phyloP scores from a whole-genome alignment of 1,140 invertebrate genomes.

The Apocrypta bakeri region DNA sequence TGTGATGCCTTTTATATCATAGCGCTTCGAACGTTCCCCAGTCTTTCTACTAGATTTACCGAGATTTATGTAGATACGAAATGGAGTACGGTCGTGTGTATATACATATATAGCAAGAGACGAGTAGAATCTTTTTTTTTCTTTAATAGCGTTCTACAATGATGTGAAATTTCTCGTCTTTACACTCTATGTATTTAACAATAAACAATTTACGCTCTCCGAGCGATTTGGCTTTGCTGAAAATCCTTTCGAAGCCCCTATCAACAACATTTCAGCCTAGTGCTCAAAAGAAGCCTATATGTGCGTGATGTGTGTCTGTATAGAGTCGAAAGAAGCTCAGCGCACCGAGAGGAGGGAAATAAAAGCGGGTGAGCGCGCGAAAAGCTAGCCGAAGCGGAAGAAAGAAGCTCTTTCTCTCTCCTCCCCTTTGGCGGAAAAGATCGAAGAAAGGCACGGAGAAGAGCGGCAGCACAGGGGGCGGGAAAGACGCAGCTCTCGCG shows the following conservation, averaged over 20 bases:
- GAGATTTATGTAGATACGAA: conserved; percentile 39
- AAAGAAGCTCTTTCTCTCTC: conserved; percentile 33
- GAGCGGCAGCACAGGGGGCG: conserved; percentile 16
- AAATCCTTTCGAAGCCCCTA: not conserved
- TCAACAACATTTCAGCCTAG: conserved; percentile 1
- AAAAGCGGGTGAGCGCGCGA: conserved; percentile 47
- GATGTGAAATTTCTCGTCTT: no score
- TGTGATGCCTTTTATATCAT: conserved; percentile 47
- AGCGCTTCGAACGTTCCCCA: conserved; percentile 37
- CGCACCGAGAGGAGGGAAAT: conserved; percentile 46
- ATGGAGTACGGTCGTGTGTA: not conserved
- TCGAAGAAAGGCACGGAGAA: conserved; percentile 22
- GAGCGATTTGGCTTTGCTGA: no score
- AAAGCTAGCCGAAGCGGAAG: conserved; percentile 52
- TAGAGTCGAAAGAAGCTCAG: not conserved
- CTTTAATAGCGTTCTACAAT: no score
- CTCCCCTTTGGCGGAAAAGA: conserved; percentile 14
- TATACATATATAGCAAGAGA: not conserved
- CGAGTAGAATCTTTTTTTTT: no score
- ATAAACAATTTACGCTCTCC: no score
- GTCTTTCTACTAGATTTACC: conserved; percentile 49
- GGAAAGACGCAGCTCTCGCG: conserved; percentile 21
- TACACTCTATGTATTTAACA: no score
- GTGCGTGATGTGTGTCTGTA: not conserved
- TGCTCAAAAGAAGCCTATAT: not conserved